Base-by-base conservation (phyloP, 2,888 invertebrate species). In the Subacronicta megacephala region DNA sequence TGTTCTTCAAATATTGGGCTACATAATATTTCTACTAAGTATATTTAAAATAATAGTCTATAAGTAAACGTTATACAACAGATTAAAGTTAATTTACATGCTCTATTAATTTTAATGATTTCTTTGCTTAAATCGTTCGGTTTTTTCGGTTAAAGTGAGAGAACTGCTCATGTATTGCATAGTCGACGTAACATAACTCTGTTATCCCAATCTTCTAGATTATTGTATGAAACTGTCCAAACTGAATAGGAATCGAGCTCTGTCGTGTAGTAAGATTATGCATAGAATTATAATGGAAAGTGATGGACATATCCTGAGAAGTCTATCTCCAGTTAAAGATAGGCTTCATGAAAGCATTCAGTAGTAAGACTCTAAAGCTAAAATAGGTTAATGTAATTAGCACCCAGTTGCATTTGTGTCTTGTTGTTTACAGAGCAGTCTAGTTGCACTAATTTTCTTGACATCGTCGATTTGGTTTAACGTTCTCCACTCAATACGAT, bases 171-270 rank as follows among this genome's bases (percentile, higher is more conserved):
- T 52, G 52, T 40, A 46, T 63, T 63, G 37, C 47, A 52, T 56
- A 69, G 46, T 47, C 20, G 17, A n/a, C 13, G n/a, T 47, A 29
- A 58, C 29, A 50, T 37, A 40, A 44, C 65, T 51, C 3, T 15
- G 17, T 26, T 37, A 46, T 40, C 37, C 69, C 47, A 58, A 63
- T 66, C 57, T 44, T 47, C 31, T 40, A 15, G 33, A 42, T 66
- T 58, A 63, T 52, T 66, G 63, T 52, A 63, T 69, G 41, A 49
- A 63, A 63, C 63, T 36, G 13, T 36, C 18, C 47, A 41, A 62
- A 66, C 64, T 42, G 51, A 46, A n/a, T n/a, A n/a, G 46, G 43
- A 42, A 55, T 49, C 51, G 33, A 47, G n/a, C 20, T 31, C 50
- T 23, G 20, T 6, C 7, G 35, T 18, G 41, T 16, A 23, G 33